Evolutionary conservation across 2,797 vertebrate species (phyloP).

Genomic region (Spea hammondii): DNA sequence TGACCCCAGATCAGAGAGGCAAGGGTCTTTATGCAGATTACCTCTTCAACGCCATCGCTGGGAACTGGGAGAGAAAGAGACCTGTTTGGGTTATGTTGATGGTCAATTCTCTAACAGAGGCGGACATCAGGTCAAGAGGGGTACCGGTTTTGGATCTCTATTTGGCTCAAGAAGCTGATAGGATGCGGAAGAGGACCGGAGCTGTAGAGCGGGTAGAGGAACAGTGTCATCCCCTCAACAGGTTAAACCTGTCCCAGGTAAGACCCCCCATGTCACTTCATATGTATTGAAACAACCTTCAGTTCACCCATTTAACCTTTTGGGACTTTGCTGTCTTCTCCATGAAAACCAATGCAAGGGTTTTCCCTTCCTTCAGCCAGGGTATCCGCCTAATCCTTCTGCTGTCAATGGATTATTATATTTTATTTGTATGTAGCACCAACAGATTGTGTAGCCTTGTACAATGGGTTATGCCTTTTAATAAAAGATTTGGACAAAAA

Average conservation of each 20-base stretch:
- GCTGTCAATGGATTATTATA: too few relatives aligned
- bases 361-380: too few relatives aligned
- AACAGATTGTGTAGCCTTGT: too few relatives aligned
- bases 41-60: slow-evolving; percentile 83
- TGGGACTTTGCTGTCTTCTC: too few relatives aligned
- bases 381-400: too few relatives aligned
- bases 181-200: slow-evolving; percentile 74
- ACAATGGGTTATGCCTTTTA: too few relatives aligned
- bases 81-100: slow-evolving; percentile 88
- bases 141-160: slow-evolving; percentile 82
- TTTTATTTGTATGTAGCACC: too few relatives aligned
- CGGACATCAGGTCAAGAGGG: slow-evolving; percentile 77
- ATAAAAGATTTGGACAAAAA: too few relatives aligned
- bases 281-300: too few relatives aligned
- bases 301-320: too few relatives aligned
- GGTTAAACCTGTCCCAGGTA: slow-evolving; percentile 80
- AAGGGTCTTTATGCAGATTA: slow-evolving; percentile 83
- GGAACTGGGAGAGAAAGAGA: slow-evolving; percentile 86
- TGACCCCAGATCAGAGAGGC: slow-evolving; percentile 80
- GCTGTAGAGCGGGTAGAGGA: slow-evolving; percentile 76
- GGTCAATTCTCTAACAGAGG: slow-evolving; percentile 85
- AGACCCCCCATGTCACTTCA: background rate
- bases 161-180: slow-evolving; percentile 81
- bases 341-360: too few relatives aligned
- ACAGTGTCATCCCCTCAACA: slow-evolving; percentile 81